Evolutionary conservation across 2,888 invertebrate species (phyloP).

Genomic region (Clanis bilineata): DNA sequence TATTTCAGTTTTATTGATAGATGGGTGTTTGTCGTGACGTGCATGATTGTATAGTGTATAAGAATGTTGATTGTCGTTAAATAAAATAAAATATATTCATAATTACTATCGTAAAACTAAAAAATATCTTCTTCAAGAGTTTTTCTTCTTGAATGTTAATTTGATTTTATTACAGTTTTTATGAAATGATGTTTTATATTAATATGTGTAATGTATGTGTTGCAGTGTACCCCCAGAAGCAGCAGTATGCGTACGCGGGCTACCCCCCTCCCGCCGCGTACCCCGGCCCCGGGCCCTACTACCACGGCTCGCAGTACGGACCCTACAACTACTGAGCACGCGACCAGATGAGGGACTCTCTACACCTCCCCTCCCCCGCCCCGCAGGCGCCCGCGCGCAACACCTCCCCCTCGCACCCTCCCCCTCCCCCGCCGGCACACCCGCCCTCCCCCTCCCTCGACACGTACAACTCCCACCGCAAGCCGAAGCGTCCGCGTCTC

Average conservation of each 20-base stretch:
- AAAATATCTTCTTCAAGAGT: no score
- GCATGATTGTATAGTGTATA: slow-evolving; percentile 8
- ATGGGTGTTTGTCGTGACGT: slow-evolving; percentile 6
- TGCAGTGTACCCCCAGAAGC: slow-evolving; percentile 96
- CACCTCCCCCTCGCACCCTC: slow-evolving; percentile 42
- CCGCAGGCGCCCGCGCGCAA: slow-evolving; percentile 52
- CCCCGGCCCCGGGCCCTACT: slow-evolving; percentile 93
- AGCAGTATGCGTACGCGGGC: slow-evolving; percentile 95
- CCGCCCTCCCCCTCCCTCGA: slow-evolving; percentile 49
- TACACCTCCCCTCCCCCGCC: slow-evolving; percentile 47
- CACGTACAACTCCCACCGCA: slow-evolving; percentile 75
- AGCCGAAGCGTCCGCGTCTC: slow-evolving; percentile 51
- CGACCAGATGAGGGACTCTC: slow-evolving; percentile 80
- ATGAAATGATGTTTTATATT: neutral
- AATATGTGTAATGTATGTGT: slow-evolving; percentile 12
- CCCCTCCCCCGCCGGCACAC: slow-evolving; percentile 38
- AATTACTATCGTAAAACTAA: neutral
- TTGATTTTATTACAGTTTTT: no score
- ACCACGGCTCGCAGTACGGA: slow-evolving; percentile 95
- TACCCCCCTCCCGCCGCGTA: slow-evolving; percentile 92
- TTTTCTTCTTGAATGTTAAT: no score
- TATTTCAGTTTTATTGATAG: neutral
- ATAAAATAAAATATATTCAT: neutral
- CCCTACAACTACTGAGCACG: slow-evolving; percentile 93
- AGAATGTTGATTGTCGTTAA: neutral